Conservation (phyloP, 2,797 vertebrate genomes). For the Micromesistius poutassou region DNA sequence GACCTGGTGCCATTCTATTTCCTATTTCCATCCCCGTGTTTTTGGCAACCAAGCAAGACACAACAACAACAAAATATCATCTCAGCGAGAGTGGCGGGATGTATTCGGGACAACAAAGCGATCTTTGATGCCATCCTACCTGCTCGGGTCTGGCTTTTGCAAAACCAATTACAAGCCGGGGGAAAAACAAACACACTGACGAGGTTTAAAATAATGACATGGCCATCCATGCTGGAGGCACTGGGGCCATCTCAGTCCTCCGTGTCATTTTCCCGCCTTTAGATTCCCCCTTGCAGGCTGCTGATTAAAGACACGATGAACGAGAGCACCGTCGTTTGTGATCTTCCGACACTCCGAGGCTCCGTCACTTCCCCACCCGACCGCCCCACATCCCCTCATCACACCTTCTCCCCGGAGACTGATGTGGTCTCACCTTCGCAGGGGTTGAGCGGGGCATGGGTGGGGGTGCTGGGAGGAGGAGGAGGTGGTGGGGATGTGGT, state of each 20-base stretch:
- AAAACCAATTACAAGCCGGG: conserved; percentile 30
- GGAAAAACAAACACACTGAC: conserved; percentile 18
- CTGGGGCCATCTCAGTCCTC: conserved; percentile 9
- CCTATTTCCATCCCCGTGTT: conserved; percentile 45
- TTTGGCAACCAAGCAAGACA: conserved; percentile 50
- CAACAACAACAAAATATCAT: conserved; percentile 23
- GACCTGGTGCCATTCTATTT: conserved; percentile 47
- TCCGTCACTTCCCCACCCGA: not conserved
- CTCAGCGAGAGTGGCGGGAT: conserved; percentile 19
- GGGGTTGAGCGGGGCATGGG: conserved; percentile 43
- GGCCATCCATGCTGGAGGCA: conserved; percentile 16
- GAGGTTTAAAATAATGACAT: conserved; percentile 30
- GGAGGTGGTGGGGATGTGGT: conserved; percentile 33
- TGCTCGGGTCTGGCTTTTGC: conserved; percentile 44
- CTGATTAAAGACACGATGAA: conserved; percentile 36
- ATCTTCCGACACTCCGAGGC: conserved; percentile 10
- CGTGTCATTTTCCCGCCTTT: conserved; percentile 15
- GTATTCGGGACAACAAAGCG: conserved; percentile 30
- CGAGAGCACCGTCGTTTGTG: conserved; percentile 16
- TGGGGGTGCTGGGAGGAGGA: conserved; percentile 21
- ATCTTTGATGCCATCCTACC: conserved; percentile 41
- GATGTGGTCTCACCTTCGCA: conserved; percentile 66
- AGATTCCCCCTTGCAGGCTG: conserved; percentile 15
- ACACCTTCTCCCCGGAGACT: conserved; percentile 21
- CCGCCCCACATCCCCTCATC: not conserved